Conservation (phyloP, 1,140 invertebrate genomes). For the Trichomalopsis sarcophagae region DNA sequence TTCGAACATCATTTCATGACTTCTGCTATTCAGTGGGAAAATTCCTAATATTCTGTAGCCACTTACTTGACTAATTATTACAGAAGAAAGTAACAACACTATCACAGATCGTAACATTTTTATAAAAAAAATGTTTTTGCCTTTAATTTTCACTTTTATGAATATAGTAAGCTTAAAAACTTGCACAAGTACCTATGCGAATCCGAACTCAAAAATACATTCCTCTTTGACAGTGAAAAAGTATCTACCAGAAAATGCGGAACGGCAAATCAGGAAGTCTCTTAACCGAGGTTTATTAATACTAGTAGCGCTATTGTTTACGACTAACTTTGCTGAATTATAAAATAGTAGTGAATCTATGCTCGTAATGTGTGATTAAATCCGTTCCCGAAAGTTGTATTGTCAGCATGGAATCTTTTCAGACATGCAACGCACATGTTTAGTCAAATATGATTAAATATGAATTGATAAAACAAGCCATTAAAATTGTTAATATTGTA, state of each 20-base stretch:
- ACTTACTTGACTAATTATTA: not conserved
- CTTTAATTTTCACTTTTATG: not conserved
- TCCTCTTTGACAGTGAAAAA: not conserved
- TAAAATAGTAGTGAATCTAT: not conserved
- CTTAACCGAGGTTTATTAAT: not conserved
- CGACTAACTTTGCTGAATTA: not conserved
- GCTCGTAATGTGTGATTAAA: not conserved
- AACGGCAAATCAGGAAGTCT: not conserved
- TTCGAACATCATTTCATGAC: slow-evolving; percentile 73
- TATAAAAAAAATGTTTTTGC: not conserved
- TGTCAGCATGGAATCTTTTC: not conserved
- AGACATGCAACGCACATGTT: not conserved
- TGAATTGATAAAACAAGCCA: no score
- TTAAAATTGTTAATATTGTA: no score
- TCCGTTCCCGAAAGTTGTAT: not conserved
- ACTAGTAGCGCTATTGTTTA: not conserved
- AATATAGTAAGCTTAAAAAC: not conserved
- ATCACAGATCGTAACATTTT: slow-evolving; percentile 3
- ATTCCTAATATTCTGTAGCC: slow-evolving; percentile 70
- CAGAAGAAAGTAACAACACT: not conserved
- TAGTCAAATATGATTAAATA: no score
- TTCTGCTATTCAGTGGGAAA: slow-evolving; percentile 70
- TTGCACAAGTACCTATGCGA: not conserved
- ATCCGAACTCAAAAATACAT: not conserved
- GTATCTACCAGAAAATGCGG: not conserved